A percentile compares a stretch with the other conserved stretches of the same genome.
Conservation (phyloP, 2,888 invertebrate genomes). For the Callyntrura sp. region DNA sequence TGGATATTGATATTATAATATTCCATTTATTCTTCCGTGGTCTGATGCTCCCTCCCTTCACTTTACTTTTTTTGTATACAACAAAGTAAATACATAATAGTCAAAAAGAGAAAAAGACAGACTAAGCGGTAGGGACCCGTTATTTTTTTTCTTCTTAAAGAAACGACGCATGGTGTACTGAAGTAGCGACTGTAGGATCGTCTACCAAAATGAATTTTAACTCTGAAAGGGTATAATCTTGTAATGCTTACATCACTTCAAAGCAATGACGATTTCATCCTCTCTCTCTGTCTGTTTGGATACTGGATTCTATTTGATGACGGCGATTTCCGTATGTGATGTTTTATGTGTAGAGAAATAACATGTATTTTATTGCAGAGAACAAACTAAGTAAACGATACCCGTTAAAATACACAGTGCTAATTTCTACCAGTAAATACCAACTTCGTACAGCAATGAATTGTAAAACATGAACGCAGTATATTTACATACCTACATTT, state of each 20-base stretch:
- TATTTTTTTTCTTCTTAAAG: not conserved
- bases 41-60: not conserved
- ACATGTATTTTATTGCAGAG: too few relatives aligned
- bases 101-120: not conserved
- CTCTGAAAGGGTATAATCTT: too few relatives aligned
- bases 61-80: not conserved
- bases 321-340: too few relatives aligned
- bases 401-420: not conserved
- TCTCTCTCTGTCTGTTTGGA: too few relatives aligned
- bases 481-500: not conserved
- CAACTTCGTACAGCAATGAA: not conserved
- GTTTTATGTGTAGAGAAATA: too few relatives aligned
- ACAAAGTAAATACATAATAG: not conserved
- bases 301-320: too few relatives aligned
- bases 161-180: not conserved
- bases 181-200: not conserved
- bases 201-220: too few relatives aligned
- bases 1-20: conserved; percentile 76
- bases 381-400: too few relatives aligned
- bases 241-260: too few relatives aligned
- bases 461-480: not conserved
- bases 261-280: too few relatives aligned
- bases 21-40: conserved; percentile 63
- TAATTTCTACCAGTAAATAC: not conserved
- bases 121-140: not conserved